These are phyloP conservation scores for Cotesia congregata DNA, from an alignment of 2,888 invertebrate species.

Conservation along the genomic window DNA sequence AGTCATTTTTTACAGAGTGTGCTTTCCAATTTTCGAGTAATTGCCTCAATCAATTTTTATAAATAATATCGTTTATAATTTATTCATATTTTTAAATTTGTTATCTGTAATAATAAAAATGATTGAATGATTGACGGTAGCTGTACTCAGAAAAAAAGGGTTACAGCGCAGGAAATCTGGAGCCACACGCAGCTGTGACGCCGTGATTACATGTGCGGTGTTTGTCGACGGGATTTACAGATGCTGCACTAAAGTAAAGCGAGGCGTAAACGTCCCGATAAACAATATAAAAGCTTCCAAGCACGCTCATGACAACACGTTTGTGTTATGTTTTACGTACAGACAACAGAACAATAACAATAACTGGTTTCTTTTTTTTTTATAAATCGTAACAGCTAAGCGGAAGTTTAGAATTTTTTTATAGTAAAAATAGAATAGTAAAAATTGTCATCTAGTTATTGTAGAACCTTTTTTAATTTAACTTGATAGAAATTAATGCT, in stretches of 20 bases:
- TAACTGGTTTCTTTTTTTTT: neutral
- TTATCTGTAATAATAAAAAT: neutral
- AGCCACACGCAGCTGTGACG: constrained; percentile 40
- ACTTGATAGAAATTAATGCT: too few relatives aligned
- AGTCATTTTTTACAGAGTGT: constrained; percentile 11
- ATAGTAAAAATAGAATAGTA: neutral
- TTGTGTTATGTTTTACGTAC: neutral
- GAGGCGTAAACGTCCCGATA: constrained; percentile 49
- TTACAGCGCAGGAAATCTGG: constrained; percentile 22
- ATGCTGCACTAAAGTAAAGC: constrained; percentile 43
- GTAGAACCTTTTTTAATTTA: too few relatives aligned
- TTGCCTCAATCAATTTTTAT: constrained; percentile 66
- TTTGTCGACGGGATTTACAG: constrained; percentile 45
- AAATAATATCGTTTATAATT: neutral
- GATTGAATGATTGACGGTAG: constrained; percentile 13
- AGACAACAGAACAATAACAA: neutral
- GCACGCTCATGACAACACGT: constrained; percentile 23
- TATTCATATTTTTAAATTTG: neutral
- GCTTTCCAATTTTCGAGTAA: constrained; percentile 54
- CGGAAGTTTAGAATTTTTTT: neutral
- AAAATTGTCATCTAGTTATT: too few relatives aligned
- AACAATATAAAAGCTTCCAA: constrained; percentile 46
- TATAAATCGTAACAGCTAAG: neutral
- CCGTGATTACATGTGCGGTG: constrained; percentile 40
- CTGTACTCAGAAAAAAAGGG: constrained; percentile 6